Conservation (phyloP, 2,113 vertebrate genomes). For the Ageneiosus marmoratus region DNA sequence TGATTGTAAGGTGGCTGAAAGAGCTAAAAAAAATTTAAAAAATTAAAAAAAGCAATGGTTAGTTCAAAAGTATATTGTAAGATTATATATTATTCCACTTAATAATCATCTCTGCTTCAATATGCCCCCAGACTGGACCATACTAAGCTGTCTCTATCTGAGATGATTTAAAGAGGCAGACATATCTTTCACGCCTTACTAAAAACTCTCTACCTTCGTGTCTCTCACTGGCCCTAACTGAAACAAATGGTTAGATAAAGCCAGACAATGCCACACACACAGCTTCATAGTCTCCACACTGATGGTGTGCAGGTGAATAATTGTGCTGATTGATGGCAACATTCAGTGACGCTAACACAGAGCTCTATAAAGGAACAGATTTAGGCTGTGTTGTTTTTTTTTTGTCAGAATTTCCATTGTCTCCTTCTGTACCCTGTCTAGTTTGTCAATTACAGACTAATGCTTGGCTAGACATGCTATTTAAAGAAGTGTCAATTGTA, state of each 20-base stretch:
- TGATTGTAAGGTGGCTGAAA: too few relatives aligned
- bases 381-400: conserved; percentile 24
- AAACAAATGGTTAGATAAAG: conserved; percentile 38
- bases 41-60: too few relatives aligned
- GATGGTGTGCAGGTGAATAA: conserved; percentile 51
- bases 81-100: too few relatives aligned
- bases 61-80: too few relatives aligned
- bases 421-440: conserved; percentile 16
- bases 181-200: conserved; percentile 14
- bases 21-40: too few relatives aligned
- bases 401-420: conserved; percentile 3
- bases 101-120: too few relatives aligned
- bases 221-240: conserved; percentile 15
- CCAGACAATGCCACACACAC: conserved; percentile 18
- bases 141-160: neutral
- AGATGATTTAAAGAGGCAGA: neutral
- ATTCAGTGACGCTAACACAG: conserved; percentile 17
- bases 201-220: conserved; percentile 23
- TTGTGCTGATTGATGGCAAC: conserved; percentile 47
- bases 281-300: conserved; percentile 37
- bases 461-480: conserved; percentile 3
- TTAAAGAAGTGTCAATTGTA: conserved; percentile 7
- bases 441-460: conserved; percentile 1
- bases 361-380: conserved; percentile 35
- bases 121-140: neutral